Percentiles rank a stretch among this genome's conserved stretches.
phyloP scores from a whole-genome alignment of 2,888 invertebrate genomes.

The Leptopilina drosophilae region DNA sequence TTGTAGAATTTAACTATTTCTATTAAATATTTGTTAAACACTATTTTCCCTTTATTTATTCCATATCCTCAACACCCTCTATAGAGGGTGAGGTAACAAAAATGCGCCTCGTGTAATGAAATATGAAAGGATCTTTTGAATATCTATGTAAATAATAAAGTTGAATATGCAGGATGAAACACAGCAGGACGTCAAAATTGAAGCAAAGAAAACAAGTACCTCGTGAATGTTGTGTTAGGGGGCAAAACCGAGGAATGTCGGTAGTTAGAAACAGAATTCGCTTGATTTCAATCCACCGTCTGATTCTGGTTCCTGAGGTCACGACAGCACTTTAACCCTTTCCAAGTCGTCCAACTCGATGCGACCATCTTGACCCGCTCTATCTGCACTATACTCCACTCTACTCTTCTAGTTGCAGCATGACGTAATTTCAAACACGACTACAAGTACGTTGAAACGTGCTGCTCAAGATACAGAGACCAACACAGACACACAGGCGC shows the following conservation, averaged over 20 bases:
- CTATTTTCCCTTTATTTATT: too few species aligned
- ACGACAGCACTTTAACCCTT: constrained; percentile 67
- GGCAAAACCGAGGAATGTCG: constrained; percentile 22
- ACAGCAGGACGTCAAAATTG: constrained; percentile 26
- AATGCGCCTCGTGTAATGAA: background rate
- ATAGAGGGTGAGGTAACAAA: too few species aligned
- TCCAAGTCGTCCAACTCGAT: constrained; percentile 64
- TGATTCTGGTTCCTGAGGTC: constrained; percentile 57
- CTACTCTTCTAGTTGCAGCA: constrained; percentile 61
- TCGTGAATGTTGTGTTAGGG: constrained; percentile 35
- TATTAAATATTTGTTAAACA: too few species aligned
- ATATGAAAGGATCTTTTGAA: constrained; percentile 9
- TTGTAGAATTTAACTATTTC: too few species aligned
- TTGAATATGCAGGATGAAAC: background rate
- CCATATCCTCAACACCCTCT: too few species aligned
- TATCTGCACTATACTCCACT: constrained; percentile 60
- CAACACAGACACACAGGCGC: constrained; percentile 1
- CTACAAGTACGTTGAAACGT: constrained; percentile 26
- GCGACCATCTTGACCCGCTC: constrained; percentile 70
- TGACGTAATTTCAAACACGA: constrained; percentile 68
- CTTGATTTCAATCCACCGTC: constrained; percentile 37
- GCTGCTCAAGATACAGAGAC: constrained; percentile 30
- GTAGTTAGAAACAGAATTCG: constrained; percentile 38
- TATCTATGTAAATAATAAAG: background rate
- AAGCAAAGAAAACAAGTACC: constrained; percentile 11